Evolutionary conservation across 2,113 vertebrate species (phyloP), one percentile per base, ranked within the genome.

Genomic region (Nothocercus julius): DNA sequence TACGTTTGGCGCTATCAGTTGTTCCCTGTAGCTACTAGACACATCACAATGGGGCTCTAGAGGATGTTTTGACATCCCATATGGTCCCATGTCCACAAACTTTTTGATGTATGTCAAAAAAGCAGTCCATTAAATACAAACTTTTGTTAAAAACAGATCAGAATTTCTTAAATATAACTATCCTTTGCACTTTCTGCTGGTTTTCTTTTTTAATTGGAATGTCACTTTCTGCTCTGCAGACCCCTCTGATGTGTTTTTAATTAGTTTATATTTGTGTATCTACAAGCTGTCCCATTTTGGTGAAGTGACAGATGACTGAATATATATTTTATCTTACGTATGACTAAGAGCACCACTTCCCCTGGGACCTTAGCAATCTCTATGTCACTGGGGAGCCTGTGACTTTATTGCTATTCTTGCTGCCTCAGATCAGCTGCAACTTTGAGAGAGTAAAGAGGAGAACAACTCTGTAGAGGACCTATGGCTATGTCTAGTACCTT

Each of bases 341-440:
- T 80, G 2, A 68, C 5, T 59, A 69, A 85, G 70, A 82, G 58
- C 83, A 38, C 51, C 7, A 17, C 62, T 77, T 82, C 51, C 74
- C 74, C 45, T 44, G 56, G 47, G 80, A 91, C 75, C 44, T 45
- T 82, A 28, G 40, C 73, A 86, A 74, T 76, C 73, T 70, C 36
- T 87, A 61, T 16, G 49, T 91, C 70, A 51, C 58, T 73, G 28
- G 76, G 32, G 30, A 91, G 56, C 49, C 61, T 82, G 7, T 67
- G 82, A 63, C 51, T 79, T 91, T 85, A 82, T 59, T 96, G 62
- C 76, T 93, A 10, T 82, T 90, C 25, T 92, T 84, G 85, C 76
- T 92, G 76, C 47, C 66, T 92, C 2, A 1, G 53, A 68, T 91
- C 80, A 85, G 45, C 87, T 76, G 49, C 63, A 93, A 81, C n/a